Evolutionary conservation across 2,888 invertebrate genomes (phyloP).

Genomic region (Cerastis leucographa): DNA sequence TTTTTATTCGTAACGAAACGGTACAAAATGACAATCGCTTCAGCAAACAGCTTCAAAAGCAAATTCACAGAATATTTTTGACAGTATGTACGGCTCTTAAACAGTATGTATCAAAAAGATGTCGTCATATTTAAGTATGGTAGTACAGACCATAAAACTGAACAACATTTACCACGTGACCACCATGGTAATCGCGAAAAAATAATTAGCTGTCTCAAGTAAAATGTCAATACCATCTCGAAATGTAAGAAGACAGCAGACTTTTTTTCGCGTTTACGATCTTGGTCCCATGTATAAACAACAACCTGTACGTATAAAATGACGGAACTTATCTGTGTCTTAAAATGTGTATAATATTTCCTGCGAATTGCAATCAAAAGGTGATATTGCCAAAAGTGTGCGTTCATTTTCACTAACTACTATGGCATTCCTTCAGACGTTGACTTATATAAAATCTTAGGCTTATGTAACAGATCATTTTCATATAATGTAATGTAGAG

Average conservation of each 20-base stretch:
- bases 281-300: not conserved
- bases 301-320: not conserved
- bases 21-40: conserved; percentile 40
- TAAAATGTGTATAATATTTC: conserved; percentile 18
- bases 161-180: not conserved
- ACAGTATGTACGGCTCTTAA: conserved; percentile 2
- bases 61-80: conserved; percentile 28
- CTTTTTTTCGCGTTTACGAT: not conserved
- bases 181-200: not conserved
- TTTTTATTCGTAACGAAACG: conserved; percentile 55
- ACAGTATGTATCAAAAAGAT: not conserved
- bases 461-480: conserved; percentile 58
- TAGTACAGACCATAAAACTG: not conserved
- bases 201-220: not conserved
- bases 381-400: conserved; percentile 22
- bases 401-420: conserved; percentile 52
- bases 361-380: conserved; percentile 4
- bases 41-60: conserved; percentile 70
- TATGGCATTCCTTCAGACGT: conserved; percentile 62
- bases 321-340: not conserved
- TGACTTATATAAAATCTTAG: conserved; percentile 57
- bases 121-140: not conserved
- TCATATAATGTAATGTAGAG: conserved; percentile 48
- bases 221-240: not conserved
- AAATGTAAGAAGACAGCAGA: not conserved